Percentiles rank a stretch among this genome's conserved stretches.
These are phyloP conservation scores for Hippocampus kuda DNA, from an alignment of 2,797 vertebrate species.

Conservation along the genomic window DNA sequence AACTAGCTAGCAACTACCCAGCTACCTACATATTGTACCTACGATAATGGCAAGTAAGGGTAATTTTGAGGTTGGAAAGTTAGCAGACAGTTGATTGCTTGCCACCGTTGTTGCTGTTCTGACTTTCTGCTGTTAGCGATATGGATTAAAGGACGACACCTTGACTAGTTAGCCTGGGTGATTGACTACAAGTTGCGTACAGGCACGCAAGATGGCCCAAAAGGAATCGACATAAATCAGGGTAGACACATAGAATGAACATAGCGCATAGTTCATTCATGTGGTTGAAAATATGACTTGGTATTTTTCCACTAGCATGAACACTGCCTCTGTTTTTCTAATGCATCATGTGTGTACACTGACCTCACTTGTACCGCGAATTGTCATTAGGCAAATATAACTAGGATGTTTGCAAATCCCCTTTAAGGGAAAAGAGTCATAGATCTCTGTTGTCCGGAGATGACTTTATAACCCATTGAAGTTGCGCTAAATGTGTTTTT, in stretches of 20 bases:
- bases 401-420: constrained; percentile 18
- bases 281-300: not conserved
- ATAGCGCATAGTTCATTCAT: constrained; percentile 14
- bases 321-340: constrained; percentile 26
- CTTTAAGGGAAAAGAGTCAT: constrained; percentile 13
- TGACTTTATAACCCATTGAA: constrained; percentile 27
- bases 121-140: too few relatives aligned
- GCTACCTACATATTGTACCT: too few relatives aligned
- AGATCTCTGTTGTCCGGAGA: constrained; percentile 16
- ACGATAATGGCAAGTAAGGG: too few relatives aligned
- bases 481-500: constrained; percentile 21
- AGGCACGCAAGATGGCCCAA: not conserved
- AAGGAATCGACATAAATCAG: constrained; percentile 30
- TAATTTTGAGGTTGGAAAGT: too few relatives aligned
- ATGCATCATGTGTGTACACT: constrained; percentile 12
- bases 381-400: constrained; percentile 37
- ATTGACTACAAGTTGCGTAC: too few relatives aligned
- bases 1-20: too few relatives aligned
- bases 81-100: too few relatives aligned
- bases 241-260: constrained; percentile 8
- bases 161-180: too few relatives aligned
- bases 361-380: constrained; percentile 17
- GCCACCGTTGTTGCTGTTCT: too few relatives aligned
- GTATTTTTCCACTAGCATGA: constrained; percentile 5
- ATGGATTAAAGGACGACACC: too few relatives aligned